Evolutionary conservation across 2,113 vertebrate species (phyloP).

Genomic region (Tetrax tetrax): DNA sequence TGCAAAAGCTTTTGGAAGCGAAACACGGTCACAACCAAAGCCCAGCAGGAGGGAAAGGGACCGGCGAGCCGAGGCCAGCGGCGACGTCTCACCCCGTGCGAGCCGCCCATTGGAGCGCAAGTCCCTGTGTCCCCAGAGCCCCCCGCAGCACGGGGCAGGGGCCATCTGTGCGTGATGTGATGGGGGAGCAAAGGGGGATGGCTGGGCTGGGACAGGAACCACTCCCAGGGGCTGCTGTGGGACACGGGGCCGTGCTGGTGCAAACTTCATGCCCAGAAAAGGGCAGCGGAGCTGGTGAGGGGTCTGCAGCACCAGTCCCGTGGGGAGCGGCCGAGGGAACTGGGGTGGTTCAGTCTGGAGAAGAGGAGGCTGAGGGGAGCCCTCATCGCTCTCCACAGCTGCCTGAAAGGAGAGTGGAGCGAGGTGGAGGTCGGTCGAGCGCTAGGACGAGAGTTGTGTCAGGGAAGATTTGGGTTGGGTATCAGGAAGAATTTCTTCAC

Average conservation of each 20-base stretch:
- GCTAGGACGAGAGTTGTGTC: accelerated
- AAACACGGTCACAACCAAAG: not conserved
- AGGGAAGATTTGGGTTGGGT: not conserved
- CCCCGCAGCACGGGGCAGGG: not conserved
- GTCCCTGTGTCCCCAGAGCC: not conserved
- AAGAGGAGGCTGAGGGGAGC: not conserved
- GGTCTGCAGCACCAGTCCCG: not conserved
- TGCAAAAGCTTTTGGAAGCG: not conserved
- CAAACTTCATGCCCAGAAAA: not conserved
- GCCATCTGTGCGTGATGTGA: not conserved
- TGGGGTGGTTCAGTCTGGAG: not conserved
- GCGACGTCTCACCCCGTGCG: accelerated
- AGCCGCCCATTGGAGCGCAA: not conserved
- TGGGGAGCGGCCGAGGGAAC: not conserved
- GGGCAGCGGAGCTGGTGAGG: accelerated
- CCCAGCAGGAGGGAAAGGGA: not conserved
- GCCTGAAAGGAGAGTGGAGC: accelerated
- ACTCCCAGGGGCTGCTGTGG: not conserved
- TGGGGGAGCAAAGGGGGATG: no score
- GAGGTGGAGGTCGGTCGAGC: accelerated
- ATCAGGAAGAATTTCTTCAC: not conserved
- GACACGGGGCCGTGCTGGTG: not conserved
- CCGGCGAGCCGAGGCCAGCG: accelerated
- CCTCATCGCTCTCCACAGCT: accelerated
- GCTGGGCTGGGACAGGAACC: not conserved